Percentiles rank a stretch among this genome's conserved stretches.
Evolutionary conservation across 2,113 vertebrate species (phyloP).

Genomic region (Plotosus lineatus): DNA sequence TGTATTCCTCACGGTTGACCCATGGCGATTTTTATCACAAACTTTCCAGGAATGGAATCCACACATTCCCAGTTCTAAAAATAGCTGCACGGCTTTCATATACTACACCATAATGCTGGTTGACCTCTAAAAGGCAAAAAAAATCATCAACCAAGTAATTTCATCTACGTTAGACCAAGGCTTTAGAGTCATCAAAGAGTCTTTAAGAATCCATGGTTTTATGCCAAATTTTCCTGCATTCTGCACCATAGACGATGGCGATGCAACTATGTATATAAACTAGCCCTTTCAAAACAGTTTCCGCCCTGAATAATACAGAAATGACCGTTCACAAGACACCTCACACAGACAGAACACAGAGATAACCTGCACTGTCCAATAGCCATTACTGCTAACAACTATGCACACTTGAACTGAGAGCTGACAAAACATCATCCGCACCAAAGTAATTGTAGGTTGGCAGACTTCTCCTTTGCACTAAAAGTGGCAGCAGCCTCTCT

Average conservation of each 20-base stretch:
- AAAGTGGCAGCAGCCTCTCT: conserved; percentile 1
- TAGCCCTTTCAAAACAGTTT: background rate
- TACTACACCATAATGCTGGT: too few relatives aligned
- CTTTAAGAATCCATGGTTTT: background rate
- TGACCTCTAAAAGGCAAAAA: too few relatives aligned
- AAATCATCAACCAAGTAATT: too few relatives aligned
- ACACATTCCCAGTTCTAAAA: too few relatives aligned
- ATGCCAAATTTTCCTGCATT: background rate
- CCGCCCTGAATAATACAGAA: background rate
- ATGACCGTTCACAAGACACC: background rate
- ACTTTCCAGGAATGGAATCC: too few relatives aligned
- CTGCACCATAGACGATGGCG: background rate
- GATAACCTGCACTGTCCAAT: background rate
- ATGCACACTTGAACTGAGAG: background rate
- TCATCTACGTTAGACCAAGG: too few relatives aligned
- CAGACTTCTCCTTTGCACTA: conserved; percentile 12
- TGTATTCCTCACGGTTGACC: too few relatives aligned
- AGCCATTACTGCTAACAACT: background rate
- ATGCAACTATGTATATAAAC: background rate
- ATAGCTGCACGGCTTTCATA: too few relatives aligned
- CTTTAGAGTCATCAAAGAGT: background rate
- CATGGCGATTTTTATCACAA: too few relatives aligned
- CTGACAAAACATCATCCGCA: conserved; percentile 1
- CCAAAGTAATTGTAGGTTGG: conserved; percentile 4
- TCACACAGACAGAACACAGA: background rate